Conservation (phyloP, 2,888 invertebrate genomes). For the Drosophila ezoana region DNA sequence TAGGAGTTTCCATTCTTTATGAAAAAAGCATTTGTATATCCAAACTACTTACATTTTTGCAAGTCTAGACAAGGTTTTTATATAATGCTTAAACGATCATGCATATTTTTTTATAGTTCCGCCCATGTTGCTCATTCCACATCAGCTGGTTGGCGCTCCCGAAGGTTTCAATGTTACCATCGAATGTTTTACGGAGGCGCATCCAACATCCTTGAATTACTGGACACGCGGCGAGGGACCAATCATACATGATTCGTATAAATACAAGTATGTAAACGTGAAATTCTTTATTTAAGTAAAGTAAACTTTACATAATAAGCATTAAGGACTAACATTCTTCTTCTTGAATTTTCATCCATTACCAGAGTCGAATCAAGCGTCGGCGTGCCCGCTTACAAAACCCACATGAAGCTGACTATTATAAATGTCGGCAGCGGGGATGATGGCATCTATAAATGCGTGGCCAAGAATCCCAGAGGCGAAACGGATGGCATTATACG, state of each 20-base stretch:
- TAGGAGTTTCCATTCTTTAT: no score
- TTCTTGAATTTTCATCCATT: neutral
- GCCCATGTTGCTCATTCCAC: slow-evolving; percentile 95
- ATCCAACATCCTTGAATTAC: slow-evolving; percentile 95
- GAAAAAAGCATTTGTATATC: no score
- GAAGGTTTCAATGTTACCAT: slow-evolving; percentile 93
- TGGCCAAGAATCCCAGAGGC: slow-evolving; percentile 93
- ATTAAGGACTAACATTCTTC: neutral
- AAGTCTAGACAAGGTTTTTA: no score
- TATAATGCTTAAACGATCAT: no score
- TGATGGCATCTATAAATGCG: slow-evolving; percentile 94
- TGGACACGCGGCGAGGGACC: slow-evolving; percentile 95
- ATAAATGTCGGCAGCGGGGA: slow-evolving; percentile 91
- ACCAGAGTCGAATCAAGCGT: slow-evolving; percentile 88
- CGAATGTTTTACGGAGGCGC: slow-evolving; percentile 96
- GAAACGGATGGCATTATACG: slow-evolving; percentile 95
- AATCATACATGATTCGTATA: slow-evolving; percentile 94
- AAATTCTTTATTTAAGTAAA: neutral
- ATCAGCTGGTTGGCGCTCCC: slow-evolving; percentile 95
- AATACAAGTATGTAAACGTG: slow-evolving; percentile 88
- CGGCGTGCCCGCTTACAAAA: slow-evolving; percentile 91
- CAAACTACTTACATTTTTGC: no score
- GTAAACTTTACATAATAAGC: no score
- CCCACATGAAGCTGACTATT: slow-evolving; percentile 94
- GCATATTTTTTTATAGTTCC: slow-evolving; percentile 87